Conservation (phyloP, 37 sponge, comb jelly and placozoan species). For the Crambe crambe region DNA sequence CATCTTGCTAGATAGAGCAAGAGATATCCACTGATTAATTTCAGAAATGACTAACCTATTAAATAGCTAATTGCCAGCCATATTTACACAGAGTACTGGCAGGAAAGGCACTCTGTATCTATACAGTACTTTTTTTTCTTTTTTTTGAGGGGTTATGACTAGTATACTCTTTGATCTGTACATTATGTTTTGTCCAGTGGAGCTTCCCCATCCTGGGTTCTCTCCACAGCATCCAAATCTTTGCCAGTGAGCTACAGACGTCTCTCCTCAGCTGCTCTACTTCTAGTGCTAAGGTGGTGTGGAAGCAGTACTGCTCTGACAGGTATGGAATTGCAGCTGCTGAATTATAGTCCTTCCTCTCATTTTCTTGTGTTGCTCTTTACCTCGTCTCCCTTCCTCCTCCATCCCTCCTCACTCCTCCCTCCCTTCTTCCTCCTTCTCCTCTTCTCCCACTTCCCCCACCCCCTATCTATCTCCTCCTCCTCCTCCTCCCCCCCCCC, state of each 20-base stretch:
- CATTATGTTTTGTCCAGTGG: constrained; percentile 42
- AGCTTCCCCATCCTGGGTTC: constrained; percentile 57
- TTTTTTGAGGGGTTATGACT: background rate
- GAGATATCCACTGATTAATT: no score
- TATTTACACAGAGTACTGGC: no score
- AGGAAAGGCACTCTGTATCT: no score
- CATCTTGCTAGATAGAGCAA: no score
- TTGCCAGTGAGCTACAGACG: constrained; percentile 31
- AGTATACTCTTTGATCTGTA: background rate
- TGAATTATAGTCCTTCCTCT: background rate
- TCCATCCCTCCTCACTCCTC: background rate
- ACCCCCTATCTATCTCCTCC: background rate
- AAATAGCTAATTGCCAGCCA: no score
- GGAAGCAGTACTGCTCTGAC: constrained; percentile 34
- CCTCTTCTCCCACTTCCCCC: background rate
- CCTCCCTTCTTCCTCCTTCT: background rate
- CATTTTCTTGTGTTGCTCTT: background rate
- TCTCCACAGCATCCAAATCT: constrained; percentile 56
- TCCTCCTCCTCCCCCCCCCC: background rate
- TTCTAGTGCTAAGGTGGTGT: constrained; percentile 25
- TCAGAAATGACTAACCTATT: no score
- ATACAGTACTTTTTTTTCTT: no score
- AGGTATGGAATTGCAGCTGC: constrained; percentile 12
- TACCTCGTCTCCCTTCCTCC: background rate
- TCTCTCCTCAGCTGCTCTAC: constrained; percentile 47